phyloP scores from a whole-genome alignment of 1,140 invertebrate genomes.

The Aphelinus atriplicis region DNA sequence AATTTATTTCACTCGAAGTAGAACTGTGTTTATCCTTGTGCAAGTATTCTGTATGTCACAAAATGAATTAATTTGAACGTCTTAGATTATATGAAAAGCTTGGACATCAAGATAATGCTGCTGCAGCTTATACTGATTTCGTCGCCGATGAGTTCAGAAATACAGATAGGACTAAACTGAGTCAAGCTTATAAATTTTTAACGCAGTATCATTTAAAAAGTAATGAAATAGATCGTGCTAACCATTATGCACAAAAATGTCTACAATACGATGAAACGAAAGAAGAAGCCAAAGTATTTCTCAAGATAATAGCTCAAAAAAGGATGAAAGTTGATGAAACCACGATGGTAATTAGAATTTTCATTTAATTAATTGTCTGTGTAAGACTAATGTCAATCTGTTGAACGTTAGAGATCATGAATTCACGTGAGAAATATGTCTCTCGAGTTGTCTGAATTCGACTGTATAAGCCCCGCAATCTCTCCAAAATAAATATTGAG shows the following conservation, averaged over 20 bases:
- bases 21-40: too few relatives aligned
- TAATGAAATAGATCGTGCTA: slow-evolving; percentile 84
- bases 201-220: slow-evolving; percentile 89
- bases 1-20: too few relatives aligned
- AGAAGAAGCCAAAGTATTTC: slow-evolving; percentile 88
- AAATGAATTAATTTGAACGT: neutral
- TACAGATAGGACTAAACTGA: slow-evolving; percentile 81
- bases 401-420: too few relatives aligned
- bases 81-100: slow-evolving; percentile 86
- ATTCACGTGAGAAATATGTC: too few relatives aligned
- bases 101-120: slow-evolving; percentile 86
- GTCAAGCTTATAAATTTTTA: slow-evolving; percentile 88
- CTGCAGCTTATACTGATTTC: slow-evolving; percentile 90
- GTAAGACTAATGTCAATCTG: neutral
- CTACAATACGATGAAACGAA: slow-evolving; percentile 88
- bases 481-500: too few relatives aligned
- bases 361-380: neutral
- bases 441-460: too few relatives aligned
- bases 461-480: too few relatives aligned
- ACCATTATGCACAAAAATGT: slow-evolving; percentile 93
- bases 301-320: slow-evolving; percentile 82
- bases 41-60: neutral
- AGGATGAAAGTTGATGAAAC: slow-evolving; percentile 68
- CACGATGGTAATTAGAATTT: slow-evolving; percentile 62
- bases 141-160: slow-evolving; percentile 79